These are phyloP conservation scores for Todiramphus chloris DNA, from an alignment of 2,113 vertebrate genomes.

Conservation along the genomic window DNA sequence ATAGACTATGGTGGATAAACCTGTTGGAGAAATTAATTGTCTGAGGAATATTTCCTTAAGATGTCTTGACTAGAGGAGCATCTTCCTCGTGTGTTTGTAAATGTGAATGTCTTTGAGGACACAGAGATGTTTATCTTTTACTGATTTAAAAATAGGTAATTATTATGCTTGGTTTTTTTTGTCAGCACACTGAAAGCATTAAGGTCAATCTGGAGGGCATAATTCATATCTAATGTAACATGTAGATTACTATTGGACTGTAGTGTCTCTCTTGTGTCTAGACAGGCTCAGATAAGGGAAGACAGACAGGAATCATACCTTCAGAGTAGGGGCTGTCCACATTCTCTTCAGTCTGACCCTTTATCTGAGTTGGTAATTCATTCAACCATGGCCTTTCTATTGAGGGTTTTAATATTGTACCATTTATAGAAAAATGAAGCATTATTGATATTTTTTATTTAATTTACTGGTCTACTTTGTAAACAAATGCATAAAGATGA, in stretches of 20 bases:
- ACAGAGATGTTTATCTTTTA: not conserved
- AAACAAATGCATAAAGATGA: not conserved
- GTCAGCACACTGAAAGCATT: not conserved
- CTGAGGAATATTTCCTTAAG: not conserved
- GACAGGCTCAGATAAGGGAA: not conserved
- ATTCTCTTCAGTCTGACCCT: not conserved
- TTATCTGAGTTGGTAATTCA: not conserved
- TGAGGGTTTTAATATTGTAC: not conserved
- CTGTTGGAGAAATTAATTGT: slow-evolving; percentile 17
- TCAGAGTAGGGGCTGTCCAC: not conserved
- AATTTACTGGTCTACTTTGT: not conserved
- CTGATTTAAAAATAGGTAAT: not conserved
- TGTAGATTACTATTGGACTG: not conserved
- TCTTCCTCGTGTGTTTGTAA: not conserved
- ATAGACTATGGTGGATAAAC: not conserved
- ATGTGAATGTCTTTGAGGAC: not conserved
- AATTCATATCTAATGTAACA: not conserved
- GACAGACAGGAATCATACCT: not conserved
- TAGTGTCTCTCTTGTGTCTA: not conserved
- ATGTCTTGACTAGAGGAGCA: not conserved
- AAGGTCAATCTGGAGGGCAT: not conserved
- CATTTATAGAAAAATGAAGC: not conserved
- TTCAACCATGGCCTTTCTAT: not conserved
- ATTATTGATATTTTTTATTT: not conserved
- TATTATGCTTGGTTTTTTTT: not conserved